These are phyloP conservation scores for western clawed frog (Xenopus tropicalis) DNA, from an alignment of 2,113 vertebrate genomes.

Conservation along the genomic window DNA sequence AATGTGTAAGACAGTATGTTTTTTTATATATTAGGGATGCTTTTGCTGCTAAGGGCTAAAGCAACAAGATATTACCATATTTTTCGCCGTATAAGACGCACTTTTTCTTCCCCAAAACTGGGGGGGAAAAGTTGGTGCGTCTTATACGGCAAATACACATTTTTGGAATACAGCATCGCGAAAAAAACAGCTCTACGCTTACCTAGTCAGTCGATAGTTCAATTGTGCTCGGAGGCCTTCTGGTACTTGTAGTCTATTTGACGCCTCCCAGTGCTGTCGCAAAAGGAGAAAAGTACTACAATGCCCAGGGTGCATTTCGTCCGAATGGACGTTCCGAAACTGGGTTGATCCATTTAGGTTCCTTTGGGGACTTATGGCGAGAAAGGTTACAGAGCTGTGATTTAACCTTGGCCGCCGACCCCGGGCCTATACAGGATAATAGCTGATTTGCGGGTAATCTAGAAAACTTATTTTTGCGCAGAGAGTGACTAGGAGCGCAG, in stretches of 20 bases:
- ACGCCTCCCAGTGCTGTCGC: accelerated
- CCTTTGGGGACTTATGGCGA: constrained; percentile 71
- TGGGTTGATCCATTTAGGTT: constrained; percentile 62
- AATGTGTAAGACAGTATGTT: too few species aligned
- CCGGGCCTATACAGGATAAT: constrained; percentile 43
- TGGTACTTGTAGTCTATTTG: constrained; percentile 49
- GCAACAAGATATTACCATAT: too few species aligned
- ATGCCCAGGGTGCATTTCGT: constrained; percentile 49
- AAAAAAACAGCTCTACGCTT: too few species aligned
- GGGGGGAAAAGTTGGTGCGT: too few species aligned
- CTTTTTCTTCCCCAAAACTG: too few species aligned
- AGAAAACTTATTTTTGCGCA: too few species aligned
- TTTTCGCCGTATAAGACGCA: too few species aligned
- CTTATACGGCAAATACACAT: too few species aligned
- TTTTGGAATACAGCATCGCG: too few species aligned
- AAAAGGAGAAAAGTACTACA: constrained; percentile 48
- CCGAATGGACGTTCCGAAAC: not conserved
- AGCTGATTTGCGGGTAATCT: constrained; percentile 76
- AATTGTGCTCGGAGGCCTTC: not conserved
- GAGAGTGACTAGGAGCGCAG: too few species aligned
- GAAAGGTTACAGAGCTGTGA: constrained; percentile 56
- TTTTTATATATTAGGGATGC: too few species aligned
- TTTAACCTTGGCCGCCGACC: constrained; percentile 54
- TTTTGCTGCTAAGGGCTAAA: too few species aligned
- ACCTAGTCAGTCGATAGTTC: not conserved